These are phyloP conservation scores for Gouania willdenowi DNA, from an alignment of 2,797 vertebrate genomes.

Conservation along the genomic window DNA sequence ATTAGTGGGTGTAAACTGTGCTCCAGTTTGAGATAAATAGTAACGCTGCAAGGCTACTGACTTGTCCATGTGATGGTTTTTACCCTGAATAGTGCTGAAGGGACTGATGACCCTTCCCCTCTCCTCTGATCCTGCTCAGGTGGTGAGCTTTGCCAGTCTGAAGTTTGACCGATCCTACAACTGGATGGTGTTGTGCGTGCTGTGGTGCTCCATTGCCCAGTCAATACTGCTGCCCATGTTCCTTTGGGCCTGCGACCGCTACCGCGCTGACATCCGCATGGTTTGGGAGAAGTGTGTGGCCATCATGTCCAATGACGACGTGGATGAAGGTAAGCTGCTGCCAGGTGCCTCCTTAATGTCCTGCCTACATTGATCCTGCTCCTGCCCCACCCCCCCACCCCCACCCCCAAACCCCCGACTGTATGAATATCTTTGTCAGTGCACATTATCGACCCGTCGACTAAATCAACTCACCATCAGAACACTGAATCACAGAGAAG, in stretches of 20 bases:
- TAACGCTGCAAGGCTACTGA: too few relatives aligned
- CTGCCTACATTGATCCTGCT: too few relatives aligned
- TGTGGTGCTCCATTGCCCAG: slow-evolving; percentile 93
- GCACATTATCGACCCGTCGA: too few relatives aligned
- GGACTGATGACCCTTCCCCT: too few relatives aligned
- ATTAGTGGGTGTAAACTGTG: neutral
- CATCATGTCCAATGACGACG: slow-evolving; percentile 87
- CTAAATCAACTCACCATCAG: too few relatives aligned
- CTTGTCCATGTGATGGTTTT: too few relatives aligned
- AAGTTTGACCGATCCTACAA: slow-evolving; percentile 82
- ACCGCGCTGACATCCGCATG: slow-evolving; percentile 84
- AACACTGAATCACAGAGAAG: too few relatives aligned
- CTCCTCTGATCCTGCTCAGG: slow-evolving; percentile 62
- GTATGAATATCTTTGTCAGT: too few relatives aligned
- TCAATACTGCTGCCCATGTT: slow-evolving; percentile 88
- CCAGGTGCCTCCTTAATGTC: slow-evolving; percentile 14
- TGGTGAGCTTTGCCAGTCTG: slow-evolving; percentile 90
- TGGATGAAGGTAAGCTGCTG: slow-evolving; percentile 80
- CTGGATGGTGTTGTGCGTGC: slow-evolving; percentile 90
- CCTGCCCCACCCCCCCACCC: too few relatives aligned
- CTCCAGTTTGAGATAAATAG: neutral
- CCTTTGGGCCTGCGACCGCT: slow-evolving; percentile 92
- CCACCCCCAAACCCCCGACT: too few relatives aligned
- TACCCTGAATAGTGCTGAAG: too few relatives aligned
- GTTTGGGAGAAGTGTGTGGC: slow-evolving; percentile 91